These are phyloP conservation scores for Deilephila porcellus DNA, from an alignment of 2,888 invertebrate species.

Conservation along the genomic window DNA sequence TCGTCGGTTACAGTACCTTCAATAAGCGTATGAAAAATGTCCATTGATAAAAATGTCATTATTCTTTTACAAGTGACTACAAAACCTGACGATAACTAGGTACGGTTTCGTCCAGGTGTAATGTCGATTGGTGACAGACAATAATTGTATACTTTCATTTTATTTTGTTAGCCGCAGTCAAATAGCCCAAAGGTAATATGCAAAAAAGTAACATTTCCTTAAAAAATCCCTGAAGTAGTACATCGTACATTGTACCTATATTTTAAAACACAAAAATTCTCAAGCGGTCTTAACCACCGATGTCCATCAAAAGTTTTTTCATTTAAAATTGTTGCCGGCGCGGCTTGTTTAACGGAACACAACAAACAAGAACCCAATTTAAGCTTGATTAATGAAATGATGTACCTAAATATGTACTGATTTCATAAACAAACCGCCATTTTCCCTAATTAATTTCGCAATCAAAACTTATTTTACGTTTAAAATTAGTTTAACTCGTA, in stretches of 20 bases:
- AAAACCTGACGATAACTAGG: too few species aligned
- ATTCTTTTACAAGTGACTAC: too few species aligned
- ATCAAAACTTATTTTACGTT: not conserved
- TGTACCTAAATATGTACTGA: not conserved
- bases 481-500: not conserved
- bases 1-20: too few species aligned
- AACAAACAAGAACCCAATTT: slow-evolving; percentile 35
- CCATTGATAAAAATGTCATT: too few species aligned
- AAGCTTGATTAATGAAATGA: not conserved
- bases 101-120: too few species aligned
- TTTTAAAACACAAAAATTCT: not conserved
- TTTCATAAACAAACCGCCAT: not conserved
- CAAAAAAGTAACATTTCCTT: not conserved
- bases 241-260: too few species aligned
- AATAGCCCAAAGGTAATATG: not conserved
- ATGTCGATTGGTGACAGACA: too few species aligned
- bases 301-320: slow-evolving; percentile 39
- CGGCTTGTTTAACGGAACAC: not conserved
- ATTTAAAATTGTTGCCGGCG: slow-evolving; percentile 39
- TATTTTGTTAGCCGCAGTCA: too few species aligned
- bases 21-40: too few species aligned
- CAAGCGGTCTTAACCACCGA: not conserved
- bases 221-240: too few species aligned
- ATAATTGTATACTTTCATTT: too few species aligned
- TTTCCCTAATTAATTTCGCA: slow-evolving; percentile 5